phyloP scores from a whole-genome alignment of 2,113 vertebrate species.

The Microtus ochrogaster region DNA sequence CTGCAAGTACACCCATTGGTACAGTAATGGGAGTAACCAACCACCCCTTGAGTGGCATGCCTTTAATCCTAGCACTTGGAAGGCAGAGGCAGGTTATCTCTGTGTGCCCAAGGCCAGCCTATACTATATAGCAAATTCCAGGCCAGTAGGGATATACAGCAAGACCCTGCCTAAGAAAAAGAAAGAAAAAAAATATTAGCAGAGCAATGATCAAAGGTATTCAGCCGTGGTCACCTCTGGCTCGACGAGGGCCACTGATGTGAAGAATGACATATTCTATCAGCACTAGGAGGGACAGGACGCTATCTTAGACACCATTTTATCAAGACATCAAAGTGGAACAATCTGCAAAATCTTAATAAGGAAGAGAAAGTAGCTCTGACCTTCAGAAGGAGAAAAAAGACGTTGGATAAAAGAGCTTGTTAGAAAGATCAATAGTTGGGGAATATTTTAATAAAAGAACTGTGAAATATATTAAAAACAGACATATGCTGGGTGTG shows the following conservation, averaged over 20 bases:
- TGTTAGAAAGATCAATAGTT: not conserved
- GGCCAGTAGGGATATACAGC: not conserved
- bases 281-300: not conserved
- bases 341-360: not conserved
- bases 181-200: not conserved
- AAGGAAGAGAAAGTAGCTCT: conserved; percentile 8
- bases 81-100: not conserved
- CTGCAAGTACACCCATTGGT: not conserved
- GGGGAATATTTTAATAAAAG: conserved; percentile 41
- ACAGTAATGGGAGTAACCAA: not conserved
- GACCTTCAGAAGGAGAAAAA: conserved; percentile 40
- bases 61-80: not conserved
- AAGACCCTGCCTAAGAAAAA: not conserved
- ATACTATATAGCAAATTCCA: not conserved
- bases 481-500: not conserved
- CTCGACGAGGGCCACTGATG: not conserved
- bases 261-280: not conserved
- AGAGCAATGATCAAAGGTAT: not conserved
- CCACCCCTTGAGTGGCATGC: not conserved
- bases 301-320: not conserved
- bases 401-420: conserved; percentile 28
- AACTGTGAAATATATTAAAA: conserved; percentile 33
- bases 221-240: not conserved
- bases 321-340: conserved; percentile 36
- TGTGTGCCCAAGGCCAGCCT: not conserved